Conservation (phyloP, 2,888 invertebrate species). For the Spisula subtruncata region DNA sequence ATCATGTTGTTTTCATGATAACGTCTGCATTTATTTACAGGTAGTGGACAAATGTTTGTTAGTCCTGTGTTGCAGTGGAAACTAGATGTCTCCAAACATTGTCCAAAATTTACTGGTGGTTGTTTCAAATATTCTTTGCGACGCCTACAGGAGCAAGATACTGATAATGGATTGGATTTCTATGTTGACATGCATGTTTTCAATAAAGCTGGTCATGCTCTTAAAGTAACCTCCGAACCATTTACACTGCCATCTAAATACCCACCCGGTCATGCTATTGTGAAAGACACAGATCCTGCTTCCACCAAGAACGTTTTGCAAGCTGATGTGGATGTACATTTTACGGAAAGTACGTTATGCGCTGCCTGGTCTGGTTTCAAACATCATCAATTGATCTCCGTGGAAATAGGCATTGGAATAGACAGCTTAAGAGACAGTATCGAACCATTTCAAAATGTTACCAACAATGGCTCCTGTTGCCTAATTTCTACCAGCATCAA, state of each 20-base stretch:
- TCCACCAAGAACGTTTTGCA: neutral
- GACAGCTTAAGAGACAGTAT: conserved; percentile 20
- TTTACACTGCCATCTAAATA: conserved; percentile 64
- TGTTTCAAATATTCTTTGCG: conserved; percentile 57
- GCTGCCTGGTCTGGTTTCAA: conserved; percentile 53
- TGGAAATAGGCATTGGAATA: conserved; percentile 58
- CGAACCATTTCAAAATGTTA: conserved; percentile 28
- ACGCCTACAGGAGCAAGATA: conserved; percentile 61
- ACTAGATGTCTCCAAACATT: conserved; percentile 28
- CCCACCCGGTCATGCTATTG: conserved; percentile 68
- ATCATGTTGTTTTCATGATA: too few relatives aligned
- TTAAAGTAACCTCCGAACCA: conserved; percentile 37
- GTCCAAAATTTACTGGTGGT: conserved; percentile 21
- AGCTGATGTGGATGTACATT: conserved; percentile 48
- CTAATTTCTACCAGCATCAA: neutral
- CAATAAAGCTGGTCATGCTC: conserved; percentile 68
- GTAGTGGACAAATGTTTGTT: too few relatives aligned
- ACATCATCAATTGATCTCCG: conserved; percentile 46
- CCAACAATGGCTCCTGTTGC: conserved; percentile 4
- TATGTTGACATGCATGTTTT: conserved; percentile 52
- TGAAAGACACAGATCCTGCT: conserved; percentile 61
- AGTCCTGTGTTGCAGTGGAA: conserved; percentile 46
- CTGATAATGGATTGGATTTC: conserved; percentile 45
- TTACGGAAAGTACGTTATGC: conserved; percentile 47
- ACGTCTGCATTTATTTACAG: too few relatives aligned